phyloP scores from a whole-genome alignment of 2,113 vertebrate genomes.

The Stegostoma tigrinum region DNA sequence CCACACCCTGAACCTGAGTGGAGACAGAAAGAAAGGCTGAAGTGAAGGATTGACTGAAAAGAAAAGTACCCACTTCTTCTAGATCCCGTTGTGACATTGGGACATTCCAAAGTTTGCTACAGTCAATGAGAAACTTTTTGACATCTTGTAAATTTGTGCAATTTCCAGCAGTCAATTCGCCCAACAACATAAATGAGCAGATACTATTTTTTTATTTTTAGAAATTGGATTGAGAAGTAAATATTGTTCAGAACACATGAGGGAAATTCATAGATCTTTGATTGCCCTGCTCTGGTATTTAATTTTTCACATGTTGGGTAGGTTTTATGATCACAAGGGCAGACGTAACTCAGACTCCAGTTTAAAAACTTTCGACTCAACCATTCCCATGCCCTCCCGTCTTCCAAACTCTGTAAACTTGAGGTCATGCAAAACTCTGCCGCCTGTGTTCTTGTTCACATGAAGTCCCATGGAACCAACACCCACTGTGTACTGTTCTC shows the following conservation, averaged over 20 bases:
- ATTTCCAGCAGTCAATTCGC: background rate
- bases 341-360: slow-evolving; percentile 35
- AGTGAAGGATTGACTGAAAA: background rate
- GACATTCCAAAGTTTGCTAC: background rate
- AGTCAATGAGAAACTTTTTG: background rate
- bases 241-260: background rate
- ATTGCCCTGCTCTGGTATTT: too few species aligned
- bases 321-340: slow-evolving; percentile 38
- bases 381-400: background rate
- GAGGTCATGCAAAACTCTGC: background rate
- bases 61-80: background rate
- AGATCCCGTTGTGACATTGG: background rate
- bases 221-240: too few species aligned
- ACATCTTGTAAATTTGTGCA: background rate
- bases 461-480: background rate
- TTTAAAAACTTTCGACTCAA: slow-evolving; percentile 35
- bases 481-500: background rate
- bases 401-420: background rate
- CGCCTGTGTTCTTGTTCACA: background rate
- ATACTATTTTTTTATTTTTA: background rate
- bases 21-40: background rate
- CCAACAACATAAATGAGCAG: background rate
- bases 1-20: background rate
- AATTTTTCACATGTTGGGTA: slow-evolving; percentile 43
- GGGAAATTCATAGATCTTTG: background rate